Conservation (phyloP, 1,140 invertebrate species). For the Drosophila setifemur region DNA sequence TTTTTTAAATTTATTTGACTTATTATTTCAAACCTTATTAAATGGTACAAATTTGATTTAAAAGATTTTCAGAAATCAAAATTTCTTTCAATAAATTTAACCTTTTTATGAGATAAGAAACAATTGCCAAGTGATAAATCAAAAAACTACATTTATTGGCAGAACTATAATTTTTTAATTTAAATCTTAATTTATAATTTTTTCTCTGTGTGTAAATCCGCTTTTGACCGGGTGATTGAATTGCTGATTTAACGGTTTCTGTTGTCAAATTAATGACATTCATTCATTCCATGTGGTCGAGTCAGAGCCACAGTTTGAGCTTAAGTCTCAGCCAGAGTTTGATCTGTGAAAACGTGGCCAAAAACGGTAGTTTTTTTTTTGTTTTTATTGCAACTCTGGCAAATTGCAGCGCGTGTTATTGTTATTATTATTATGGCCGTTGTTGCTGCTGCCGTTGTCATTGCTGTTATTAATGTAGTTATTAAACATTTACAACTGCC, state of each 20-base stretch:
- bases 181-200: too few relatives aligned
- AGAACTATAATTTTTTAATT: too few relatives aligned
- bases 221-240: conserved; percentile 60
- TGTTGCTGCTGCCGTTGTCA: conserved; percentile 37
- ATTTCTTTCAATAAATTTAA: too few relatives aligned
- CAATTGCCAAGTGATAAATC: too few relatives aligned
- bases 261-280: conserved; percentile 82
- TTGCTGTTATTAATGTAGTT: conserved; percentile 77
- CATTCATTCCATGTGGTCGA: conserved; percentile 72
- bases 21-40: too few relatives aligned
- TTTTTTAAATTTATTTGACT: too few relatives aligned
- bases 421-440: conserved; percentile 32
- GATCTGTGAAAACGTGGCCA: conserved; percentile 45
- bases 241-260: conserved; percentile 82
- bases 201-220: conserved; percentile 18
- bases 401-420: conserved; percentile 78
- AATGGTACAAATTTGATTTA: too few relatives aligned
- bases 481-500: conserved; percentile 79
- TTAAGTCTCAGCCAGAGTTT: conserved; percentile 10
- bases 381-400: conserved; percentile 68
- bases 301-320: conserved; percentile 26
- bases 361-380: conserved; percentile 80
- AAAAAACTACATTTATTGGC: too few relatives aligned
- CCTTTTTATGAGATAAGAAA: too few relatives aligned
- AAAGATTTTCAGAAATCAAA: too few relatives aligned